phyloP scores from a whole-genome alignment of 2,797 vertebrate genomes.

The Betta splendens region DNA sequence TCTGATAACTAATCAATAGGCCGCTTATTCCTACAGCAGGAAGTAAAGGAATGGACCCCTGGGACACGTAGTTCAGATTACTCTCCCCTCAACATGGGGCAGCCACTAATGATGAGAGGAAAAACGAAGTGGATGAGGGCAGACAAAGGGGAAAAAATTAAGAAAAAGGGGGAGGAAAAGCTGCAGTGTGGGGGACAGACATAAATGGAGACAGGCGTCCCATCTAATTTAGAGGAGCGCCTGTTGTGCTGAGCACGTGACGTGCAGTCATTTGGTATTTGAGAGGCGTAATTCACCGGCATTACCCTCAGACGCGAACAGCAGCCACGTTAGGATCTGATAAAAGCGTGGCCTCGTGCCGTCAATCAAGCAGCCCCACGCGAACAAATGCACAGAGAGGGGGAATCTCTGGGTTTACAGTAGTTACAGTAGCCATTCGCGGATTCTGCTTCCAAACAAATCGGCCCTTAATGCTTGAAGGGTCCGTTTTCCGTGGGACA shows the following conservation, averaged over 20 bases:
- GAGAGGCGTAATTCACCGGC: not conserved
- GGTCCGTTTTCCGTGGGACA: constrained; percentile 71
- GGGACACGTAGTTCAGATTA: constrained; percentile 99
- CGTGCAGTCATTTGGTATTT: not conserved
- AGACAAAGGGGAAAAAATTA: constrained; percentile 46
- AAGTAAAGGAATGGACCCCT: constrained; percentile 98
- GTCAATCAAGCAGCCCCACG: not conserved
- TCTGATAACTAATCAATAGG: constrained; percentile 99
- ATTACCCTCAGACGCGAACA: not conserved
- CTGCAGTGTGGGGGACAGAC: constrained; percentile 15
- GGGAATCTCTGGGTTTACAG: constrained; percentile 1
- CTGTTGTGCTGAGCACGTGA: constrained; percentile 9
- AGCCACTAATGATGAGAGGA: constrained; percentile 90
- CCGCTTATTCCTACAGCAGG: constrained; percentile 99
- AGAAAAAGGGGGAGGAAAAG: constrained; percentile 6
- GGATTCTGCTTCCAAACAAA: constrained; percentile 57
- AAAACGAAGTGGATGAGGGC: constrained; percentile 70
- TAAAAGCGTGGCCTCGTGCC: not conserved
- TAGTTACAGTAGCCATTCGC: constrained; percentile 33
- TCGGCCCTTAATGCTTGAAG: constrained; percentile 77
- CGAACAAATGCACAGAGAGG: too few species aligned
- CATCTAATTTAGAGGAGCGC: constrained; percentile 11
- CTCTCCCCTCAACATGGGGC: constrained; percentile 93
- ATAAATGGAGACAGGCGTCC: constrained; percentile 16
- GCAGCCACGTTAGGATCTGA: not conserved